Evolutionary conservation across 2,113 vertebrate genomes (phyloP), one percentile per base, ranked within the genome.

Genomic region (Mohoua ochrocephala): DNA sequence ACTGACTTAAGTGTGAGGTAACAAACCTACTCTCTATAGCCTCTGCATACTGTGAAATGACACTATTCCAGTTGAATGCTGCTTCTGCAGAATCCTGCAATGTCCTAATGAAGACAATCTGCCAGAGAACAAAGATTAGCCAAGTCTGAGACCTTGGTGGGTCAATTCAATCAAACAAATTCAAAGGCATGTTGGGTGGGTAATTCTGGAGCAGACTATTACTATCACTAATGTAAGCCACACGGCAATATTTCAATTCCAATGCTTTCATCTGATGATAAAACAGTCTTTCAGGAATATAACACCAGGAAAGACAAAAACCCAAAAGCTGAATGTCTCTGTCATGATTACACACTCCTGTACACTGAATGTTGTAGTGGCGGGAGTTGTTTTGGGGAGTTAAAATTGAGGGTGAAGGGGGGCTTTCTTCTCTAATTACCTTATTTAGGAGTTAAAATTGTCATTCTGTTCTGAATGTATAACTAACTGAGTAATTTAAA

Each of bases 181-280:
- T 97, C 93, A 95, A 97, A 97, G 91, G 82, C 76, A 84, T 50
- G 47, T 68, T 82, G 92, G 93, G 87, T 77, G 92, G 95, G 88
- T 97, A 93, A 91, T 84, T 91, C 77, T 94, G 96, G 81, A 96
- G 59, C 56, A 92, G 91, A 61, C 77, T 93, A 50, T 85, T 93
- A 42, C 88, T 93, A 80, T 94, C 83, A 79, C 71, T 96, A 96
- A 97, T 95, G 61, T 80, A 97, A 97, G 88, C 97, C 95, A 97
- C 95, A 93, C 50, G 7, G 75, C 54, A 94, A 64, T 90, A 86
- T 82, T 86, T 87, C 57, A 61, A 65, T 95, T 95, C 79, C 84
- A 96, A 68, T 5, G 50, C 93, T 94, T 94, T 95, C 68, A 93
- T 93, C 79, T 97, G 88, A 59, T 75, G 79, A 92, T 84, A 92